Evolutionary conservation across 1,140 invertebrate genomes (phyloP).

Genomic region (Drosophila trapezifrons): DNA sequence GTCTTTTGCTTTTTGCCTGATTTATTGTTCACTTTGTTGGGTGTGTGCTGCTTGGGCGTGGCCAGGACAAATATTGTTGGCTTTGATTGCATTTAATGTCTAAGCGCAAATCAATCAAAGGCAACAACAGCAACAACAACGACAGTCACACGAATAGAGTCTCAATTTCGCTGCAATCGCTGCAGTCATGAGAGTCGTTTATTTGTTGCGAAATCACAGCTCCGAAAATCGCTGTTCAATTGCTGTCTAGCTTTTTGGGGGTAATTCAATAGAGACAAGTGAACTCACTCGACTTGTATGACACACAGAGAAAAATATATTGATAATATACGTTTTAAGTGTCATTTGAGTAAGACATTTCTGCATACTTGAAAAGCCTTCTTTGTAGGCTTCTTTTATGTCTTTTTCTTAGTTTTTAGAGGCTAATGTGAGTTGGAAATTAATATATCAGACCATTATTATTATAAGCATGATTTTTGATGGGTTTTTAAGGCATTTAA

Average conservation of each 20-base stretch:
- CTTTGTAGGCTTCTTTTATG: too few relatives aligned
- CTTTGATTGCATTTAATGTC: conserved; percentile 57
- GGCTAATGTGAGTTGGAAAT: too few relatives aligned
- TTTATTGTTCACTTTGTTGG: conserved; percentile 26
- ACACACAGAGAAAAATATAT: conserved; percentile 5
- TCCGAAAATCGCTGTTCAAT: conserved; percentile 32
- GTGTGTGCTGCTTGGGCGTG: conserved; percentile 5
- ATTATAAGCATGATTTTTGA: too few relatives aligned
- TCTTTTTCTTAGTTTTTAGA: too few relatives aligned
- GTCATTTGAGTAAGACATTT: neutral
- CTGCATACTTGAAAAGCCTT: neutral
- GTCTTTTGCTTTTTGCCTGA: conserved; percentile 8
- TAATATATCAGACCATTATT: too few relatives aligned
- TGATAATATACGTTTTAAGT: neutral
- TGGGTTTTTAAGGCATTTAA: too few relatives aligned
- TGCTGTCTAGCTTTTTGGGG: conserved; percentile 37
- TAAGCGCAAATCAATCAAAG: conserved; percentile 52
- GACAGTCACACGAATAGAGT: conserved; percentile 23
- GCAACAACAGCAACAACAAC: conserved; percentile 16
- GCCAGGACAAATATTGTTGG: conserved; percentile 53
- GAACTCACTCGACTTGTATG: conserved; percentile 15
- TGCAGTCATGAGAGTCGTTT: conserved; percentile 59
- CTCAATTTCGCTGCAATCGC: conserved; percentile 43
- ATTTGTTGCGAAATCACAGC: conserved; percentile 55
- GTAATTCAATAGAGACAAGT: conserved; percentile 46